A percentile compares a stretch with the other conserved stretches of the same genome.
phyloP scores from a whole-genome alignment of 2,797 vertebrate genomes.

The Danionella dracula region DNA sequence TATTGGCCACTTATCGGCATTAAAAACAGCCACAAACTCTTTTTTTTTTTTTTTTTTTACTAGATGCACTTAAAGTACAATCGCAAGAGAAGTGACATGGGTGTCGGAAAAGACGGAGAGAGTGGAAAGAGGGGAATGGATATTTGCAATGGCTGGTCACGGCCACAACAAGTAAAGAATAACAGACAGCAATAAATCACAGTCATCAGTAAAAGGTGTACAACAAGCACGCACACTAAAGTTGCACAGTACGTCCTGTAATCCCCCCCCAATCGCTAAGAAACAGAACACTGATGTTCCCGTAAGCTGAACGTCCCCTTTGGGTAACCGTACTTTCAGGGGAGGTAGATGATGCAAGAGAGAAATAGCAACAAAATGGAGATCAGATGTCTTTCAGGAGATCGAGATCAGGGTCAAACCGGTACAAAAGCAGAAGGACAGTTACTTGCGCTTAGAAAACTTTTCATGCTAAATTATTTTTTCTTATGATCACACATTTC shows the following conservation, averaged over 20 bases:
- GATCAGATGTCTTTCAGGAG: slow-evolving; percentile 15
- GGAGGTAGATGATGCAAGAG: not conserved
- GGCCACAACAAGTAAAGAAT: slow-evolving; percentile 70
- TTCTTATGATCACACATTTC: slow-evolving; percentile 41
- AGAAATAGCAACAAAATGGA: slow-evolving; percentile 35
- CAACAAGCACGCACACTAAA: slow-evolving; percentile 70
- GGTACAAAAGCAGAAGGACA: slow-evolving; percentile 53
- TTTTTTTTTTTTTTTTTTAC: slow-evolving; percentile 62
- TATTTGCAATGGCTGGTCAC: slow-evolving; percentile 64
- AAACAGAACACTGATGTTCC: slow-evolving; percentile 51
- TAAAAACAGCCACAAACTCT: slow-evolving; percentile 66
- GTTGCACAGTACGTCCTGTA: slow-evolving; percentile 65
- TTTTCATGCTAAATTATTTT: slow-evolving; percentile 31
- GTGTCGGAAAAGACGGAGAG: slow-evolving; percentile 52
- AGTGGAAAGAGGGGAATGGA: slow-evolving; percentile 49
- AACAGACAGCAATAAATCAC: slow-evolving; percentile 77
- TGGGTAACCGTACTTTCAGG: slow-evolving; percentile 69
- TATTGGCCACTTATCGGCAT: slow-evolving; percentile 67
- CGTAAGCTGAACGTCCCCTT: slow-evolving; percentile 42
- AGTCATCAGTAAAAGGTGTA: slow-evolving; percentile 78
- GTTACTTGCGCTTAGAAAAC: slow-evolving; percentile 27
- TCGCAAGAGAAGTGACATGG: slow-evolving; percentile 71
- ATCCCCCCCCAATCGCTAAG: slow-evolving; percentile 49
- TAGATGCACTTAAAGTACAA: slow-evolving; percentile 80
- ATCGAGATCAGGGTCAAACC: slow-evolving; percentile 58